Evolutionary conservation across 2,113 vertebrate species (phyloP), one percentile per base, ranked within the genome.

Genomic region (Coregonus clupeaformis): DNA sequence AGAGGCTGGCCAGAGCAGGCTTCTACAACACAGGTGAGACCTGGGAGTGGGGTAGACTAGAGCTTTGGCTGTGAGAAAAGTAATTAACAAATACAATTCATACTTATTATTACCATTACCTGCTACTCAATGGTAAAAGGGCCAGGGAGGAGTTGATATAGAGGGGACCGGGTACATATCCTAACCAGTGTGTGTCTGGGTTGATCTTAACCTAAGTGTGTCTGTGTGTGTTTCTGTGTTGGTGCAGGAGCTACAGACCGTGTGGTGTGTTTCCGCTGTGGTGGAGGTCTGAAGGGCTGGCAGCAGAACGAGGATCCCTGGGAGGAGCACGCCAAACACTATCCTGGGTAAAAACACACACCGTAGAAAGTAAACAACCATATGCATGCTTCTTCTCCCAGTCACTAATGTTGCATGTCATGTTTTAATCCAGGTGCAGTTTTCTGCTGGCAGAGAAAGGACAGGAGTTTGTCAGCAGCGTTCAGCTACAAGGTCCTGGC

Each of bases 241-340:
- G 47, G 1, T 76, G 7, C 76, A 99, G 98, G 95, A 29, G 80
- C 82, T 0, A 85, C 73, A 69, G 97, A 98, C 85, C 82, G 30
- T 1, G 96, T 97, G 68, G 74, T 87, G 6, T 99, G 98, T 88
- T 99, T 98, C 87, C 75, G 89, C 69, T 99, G 98, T 89, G 91
- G 89, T 72, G 98, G 96, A 74, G 93, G 94, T 62, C 72, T 98
- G 69, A 95, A 91, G 72, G 88, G 91, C 52, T 99, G 98, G 98
- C 92, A 94, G 79, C 87, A 91, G 55, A 91, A 92, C 32, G 97
- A 99, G 83, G 95, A 98, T 79, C 96, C 97, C 1, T 98, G 98
- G 98, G 94, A 94, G 73, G 94, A 98, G 79, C 98, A 99, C 83
- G 97, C 97, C 68, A 98, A 91, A 81, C 88, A 95, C 92, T 98